Evolutionary conservation across 2,113 vertebrate species (phyloP), one percentile per base, ranked within the genome.

Genomic region (Entomyzon cyanotis): DNA sequence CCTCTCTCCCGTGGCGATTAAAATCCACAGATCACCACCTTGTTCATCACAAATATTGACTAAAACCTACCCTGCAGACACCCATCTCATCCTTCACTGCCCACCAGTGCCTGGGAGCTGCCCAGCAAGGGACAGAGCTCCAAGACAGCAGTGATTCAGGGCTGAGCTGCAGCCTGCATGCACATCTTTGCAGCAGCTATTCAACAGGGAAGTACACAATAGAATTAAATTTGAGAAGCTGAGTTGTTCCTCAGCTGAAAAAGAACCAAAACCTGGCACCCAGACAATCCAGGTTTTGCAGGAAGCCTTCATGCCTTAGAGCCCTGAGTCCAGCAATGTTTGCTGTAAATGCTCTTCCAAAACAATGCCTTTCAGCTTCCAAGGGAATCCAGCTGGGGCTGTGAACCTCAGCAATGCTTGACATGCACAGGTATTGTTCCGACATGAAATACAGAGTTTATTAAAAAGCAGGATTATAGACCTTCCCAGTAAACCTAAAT

Each of bases 381-480:
- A 35, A 71, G 73, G 35, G 8, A 84, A 75, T 52, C 44, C 24
- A 87, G 4, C 64, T 19, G 10, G 35, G 12, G n/a, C 46, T 77
- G 46, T 15, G 67, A 96, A 75, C 60, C 39, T 84, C 75, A 59
- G 75, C 50, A 86, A 78, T 23, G 63, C 68, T 56, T 78, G 85
- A 80, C 41, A 42, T 30, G 56, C 31, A 30, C 31, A 47, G 42
- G 47, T 37, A 55, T 63, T 9, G 0, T 65, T 87, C 14, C 2
- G 9, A 78, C 50, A 53, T 7, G 64, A 84, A 88, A 69, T 31
- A 83, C 0, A 77, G 24, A 83, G 47, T 30, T 93, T 88, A 91
- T 69, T 90, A 74, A 87, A 90, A 95, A 91, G 49, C 39, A 64
- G 52, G 35, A 79, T 84, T 86, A 93, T 16, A 82, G 59, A 90